Evolutionary conservation across 1,140 invertebrate genomes (phyloP), one percentile per base, ranked within the genome.

Genomic region (Micrasema minimum): DNA sequence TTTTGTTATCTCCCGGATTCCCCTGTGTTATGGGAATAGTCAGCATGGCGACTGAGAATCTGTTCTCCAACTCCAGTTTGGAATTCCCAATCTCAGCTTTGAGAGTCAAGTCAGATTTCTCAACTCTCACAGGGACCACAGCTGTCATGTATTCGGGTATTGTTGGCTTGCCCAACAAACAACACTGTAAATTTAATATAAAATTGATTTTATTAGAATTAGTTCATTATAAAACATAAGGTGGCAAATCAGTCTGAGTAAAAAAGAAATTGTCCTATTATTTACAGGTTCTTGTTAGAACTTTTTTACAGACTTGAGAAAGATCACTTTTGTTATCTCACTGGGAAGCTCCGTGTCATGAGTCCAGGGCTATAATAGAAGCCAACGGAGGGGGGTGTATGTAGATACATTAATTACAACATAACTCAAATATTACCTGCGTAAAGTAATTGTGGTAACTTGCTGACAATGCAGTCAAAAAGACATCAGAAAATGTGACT

Each of bases 401-500:
- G n/a, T n/a, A n/a, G n/a, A n/a, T n/a, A n/a, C n/a, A n/a, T n/a
- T n/a, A n/a, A n/a, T n/a, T n/a, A n/a, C n/a, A n/a, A n/a, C n/a
- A n/a, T n/a, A n/a, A 45, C n/a, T 16, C n/a, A 1, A n/a, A 16
- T 62, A 3, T 73, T 78, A 83, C 81, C 78, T 81, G 77, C 46
- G 62, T 22, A 70, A 81, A 85, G 77, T 77, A 84, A 59, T 79
- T 77, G 48, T 78, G 75, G 20, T 83, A 77, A 20, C 81, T 81
- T 57, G 75, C 76, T 5, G 82, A 82, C 9, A 85, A 37, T 14
- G 82, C 78, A 23, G 79, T 77, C 7, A 78, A 72, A 64, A 85
- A 75, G 26, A 85, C 77, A 75, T 85, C 83, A 5, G 80, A 78
- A 76, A 84, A 83, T 31, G 78, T 79, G 7, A 77, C 70, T 38